These are phyloP conservation scores for Noctilio leporinus DNA, from an alignment of 2,113 vertebrate genomes.

Conservation along the genomic window DNA sequence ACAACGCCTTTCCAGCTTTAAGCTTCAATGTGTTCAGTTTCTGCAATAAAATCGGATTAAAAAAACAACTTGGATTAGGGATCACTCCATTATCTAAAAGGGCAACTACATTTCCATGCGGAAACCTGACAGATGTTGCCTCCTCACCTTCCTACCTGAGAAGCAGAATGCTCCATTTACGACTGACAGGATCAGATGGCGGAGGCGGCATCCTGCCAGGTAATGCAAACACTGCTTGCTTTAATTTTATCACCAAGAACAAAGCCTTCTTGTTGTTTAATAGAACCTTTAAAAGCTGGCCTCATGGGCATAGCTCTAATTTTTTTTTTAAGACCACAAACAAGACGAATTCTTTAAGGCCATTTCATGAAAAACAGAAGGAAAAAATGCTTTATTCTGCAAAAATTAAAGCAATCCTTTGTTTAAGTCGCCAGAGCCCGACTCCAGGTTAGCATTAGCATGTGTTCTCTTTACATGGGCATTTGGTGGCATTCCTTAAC, in stretches of 20 bases:
- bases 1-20: neutral
- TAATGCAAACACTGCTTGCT: conserved; percentile 61
- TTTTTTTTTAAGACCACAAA: conserved; percentile 69
- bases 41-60: neutral
- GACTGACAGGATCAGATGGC: conserved; percentile 3
- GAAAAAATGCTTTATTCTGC: conserved; percentile 12
- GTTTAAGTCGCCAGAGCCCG: conserved; percentile 31
- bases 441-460: neutral
- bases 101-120: conserved; percentile 1
- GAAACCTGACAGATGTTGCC: neutral
- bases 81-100: neutral
- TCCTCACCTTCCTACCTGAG: conserved; percentile 43
- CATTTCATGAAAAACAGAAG: conserved; percentile 57
- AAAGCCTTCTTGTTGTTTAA: conserved; percentile 68
- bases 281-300: conserved; percentile 31
- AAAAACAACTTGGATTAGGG: neutral
- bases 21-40: neutral
- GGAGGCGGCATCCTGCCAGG: conserved; percentile 52
- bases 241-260: conserved; percentile 61
- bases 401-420: conserved; percentile 61
- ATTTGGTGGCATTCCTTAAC: neutral
- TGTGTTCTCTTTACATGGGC: neutral
- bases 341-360: conserved; percentile 51
- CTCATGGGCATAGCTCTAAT: conserved; percentile 65
- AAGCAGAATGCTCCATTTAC: conserved; percentile 48